Evolutionary conservation across 2,113 vertebrate genomes (phyloP), one percentile per base, ranked within the genome.

Genomic region (Bothrops jararaca): DNA sequence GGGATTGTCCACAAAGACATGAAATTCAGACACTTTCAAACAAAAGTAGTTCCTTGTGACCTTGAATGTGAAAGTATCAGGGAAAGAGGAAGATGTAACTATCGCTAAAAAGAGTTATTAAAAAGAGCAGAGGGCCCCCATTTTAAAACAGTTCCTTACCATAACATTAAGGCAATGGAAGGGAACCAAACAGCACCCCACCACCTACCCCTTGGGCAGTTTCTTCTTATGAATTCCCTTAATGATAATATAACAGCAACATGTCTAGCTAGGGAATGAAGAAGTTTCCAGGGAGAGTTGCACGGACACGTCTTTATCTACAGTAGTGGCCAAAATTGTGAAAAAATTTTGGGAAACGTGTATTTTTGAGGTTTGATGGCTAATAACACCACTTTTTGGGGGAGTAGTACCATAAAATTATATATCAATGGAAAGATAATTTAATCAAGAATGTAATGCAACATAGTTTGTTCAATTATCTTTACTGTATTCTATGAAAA

Each of bases 11-110:
- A 39, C 64, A 89, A 85, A 87, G 2, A 34, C 86, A 24, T 5
- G 89, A 88, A 86, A 89, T 53, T 52, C 50, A 85, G 93, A 93
- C 60, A 1, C 1, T 24, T 88, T 93, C 50, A 91, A 23, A 12
- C 34, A 85, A 86, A 94, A 94, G 60, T 42, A 93, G 90, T 12
- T 93, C 0, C 5, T 34, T 54, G 34, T 89, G 88, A 50, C 89
- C 57, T 74, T 53, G 18, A 89, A 15, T 42, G 54, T 3, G n/a
- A 1, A 88, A 91, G 64, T 0, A 0, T 34, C 34, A 10, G 50
- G 53, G 90, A 91, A 60, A 22, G 22, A 89, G 92, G 53, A 0
- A 3, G 22, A 29, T n/a, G 5, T 69, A 7, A 4, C 34, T 26
- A 2, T 10, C 1, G 91, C 12, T 86, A 85, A 0, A 0, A 39